These are phyloP conservation scores for Cancer borealis DNA, from an alignment of 2,888 invertebrate species.

Conservation along the genomic window DNA sequence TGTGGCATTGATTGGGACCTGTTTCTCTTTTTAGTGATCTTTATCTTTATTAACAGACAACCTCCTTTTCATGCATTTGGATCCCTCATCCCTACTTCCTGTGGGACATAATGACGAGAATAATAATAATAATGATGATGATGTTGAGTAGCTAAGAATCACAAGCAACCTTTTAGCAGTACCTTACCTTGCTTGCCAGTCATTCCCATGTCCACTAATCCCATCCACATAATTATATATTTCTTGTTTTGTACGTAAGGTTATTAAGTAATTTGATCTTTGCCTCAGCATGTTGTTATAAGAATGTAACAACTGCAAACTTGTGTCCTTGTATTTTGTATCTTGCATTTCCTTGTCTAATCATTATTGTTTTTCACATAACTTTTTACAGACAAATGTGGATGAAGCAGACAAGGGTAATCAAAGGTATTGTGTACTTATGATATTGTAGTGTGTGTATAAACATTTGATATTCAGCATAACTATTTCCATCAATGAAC, in stretches of 20 bases:
- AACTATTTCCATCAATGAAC: background rate
- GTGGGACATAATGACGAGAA: too few relatives aligned
- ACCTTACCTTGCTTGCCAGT: background rate
- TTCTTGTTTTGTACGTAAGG: background rate
- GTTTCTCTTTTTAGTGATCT: background rate
- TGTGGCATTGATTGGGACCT: background rate
- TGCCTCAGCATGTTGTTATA: background rate
- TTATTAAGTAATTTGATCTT: background rate
- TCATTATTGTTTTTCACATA: background rate
- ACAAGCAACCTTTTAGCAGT: background rate
- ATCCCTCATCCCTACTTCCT: background rate
- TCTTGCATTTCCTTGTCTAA: background rate
- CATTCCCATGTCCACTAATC: background rate
- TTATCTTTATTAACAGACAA: background rate
- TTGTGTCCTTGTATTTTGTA: background rate
- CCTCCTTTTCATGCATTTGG: background rate
- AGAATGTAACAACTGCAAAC: background rate
- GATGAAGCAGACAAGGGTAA: constrained; percentile 27
- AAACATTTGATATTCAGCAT: background rate
- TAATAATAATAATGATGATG: background rate
- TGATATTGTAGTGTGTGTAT: background rate
- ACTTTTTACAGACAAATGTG: background rate
- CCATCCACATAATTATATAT: background rate
- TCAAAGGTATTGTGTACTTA: constrained; percentile 3
- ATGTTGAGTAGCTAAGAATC: background rate